Evolutionary conservation across 1,140 invertebrate species (phyloP), one percentile per base, ranked within the genome.

Genomic region (Proctacanthus coquilletti): DNA sequence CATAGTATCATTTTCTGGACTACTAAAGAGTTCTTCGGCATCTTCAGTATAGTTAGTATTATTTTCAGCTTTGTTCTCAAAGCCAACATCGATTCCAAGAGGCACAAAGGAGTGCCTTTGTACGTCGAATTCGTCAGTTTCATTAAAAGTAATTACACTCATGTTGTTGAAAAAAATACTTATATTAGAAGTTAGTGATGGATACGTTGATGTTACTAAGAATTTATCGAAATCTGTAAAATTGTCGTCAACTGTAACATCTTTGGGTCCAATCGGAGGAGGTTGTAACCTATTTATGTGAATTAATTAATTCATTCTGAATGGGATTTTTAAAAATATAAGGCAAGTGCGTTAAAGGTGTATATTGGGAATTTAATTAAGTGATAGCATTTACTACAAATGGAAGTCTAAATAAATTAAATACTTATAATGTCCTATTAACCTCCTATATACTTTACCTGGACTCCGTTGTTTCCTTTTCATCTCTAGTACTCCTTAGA

Each of bases 181-280:
- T 13, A 29, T 13, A 29, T 29, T 14, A 13, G 11, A 11, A 3
- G 9, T 13, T 4, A 3, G 4, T 31, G 51, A 45, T 43, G 44
- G 47, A 3, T 35, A n/a, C 20, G 52, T 52, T 36, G 59, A 59
- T 36, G 60, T 57, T 52, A 60, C 61, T 13, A 66, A 40, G 41
- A 67, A 67, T 38, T 67, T 56, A 32, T 65, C 58, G 43, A 63
- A 67, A 36, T 63, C 65, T 0, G 52, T 48, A 0, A 61, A 54
- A 33, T 64, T 17, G 5, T 40, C 32, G 21, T 5, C 17, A 20
- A 18, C 10, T 34, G 14, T 21, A 15, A 11, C 2, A 4, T 4
- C 4, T 39, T 19, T 45, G 38, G 29, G 46, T 43, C 31, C 47
- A 45, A 8, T 29, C 21, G n/a, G 14, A 18, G 39, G 13, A 5